Evolutionary conservation across 2,797 vertebrate species (phyloP).

Genomic region (Liasis olivaceus): DNA sequence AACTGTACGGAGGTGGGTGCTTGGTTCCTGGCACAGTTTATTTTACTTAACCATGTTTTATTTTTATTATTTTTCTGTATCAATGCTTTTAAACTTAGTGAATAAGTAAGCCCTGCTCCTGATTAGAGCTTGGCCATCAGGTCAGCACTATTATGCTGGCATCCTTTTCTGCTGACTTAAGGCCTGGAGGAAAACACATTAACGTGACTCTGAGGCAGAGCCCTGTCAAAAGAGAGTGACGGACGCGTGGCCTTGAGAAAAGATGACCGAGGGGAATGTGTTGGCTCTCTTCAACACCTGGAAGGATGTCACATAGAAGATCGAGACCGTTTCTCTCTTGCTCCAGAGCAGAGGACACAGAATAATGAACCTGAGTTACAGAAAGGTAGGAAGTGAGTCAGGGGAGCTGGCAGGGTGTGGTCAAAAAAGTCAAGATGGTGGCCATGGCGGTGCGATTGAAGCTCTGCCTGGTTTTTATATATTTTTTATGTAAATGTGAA

Average conservation of each 20-base stretch:
- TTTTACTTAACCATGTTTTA: background rate
- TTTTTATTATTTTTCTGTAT: background rate
- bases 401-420: background rate
- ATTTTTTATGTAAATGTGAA: background rate
- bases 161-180: background rate
- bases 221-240: background rate
- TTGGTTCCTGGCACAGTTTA: background rate
- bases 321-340: background rate
- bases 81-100: background rate
- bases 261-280: background rate
- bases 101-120: background rate
- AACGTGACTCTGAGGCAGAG: background rate
- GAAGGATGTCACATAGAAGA: background rate
- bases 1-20: background rate
- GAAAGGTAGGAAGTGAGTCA: background rate
- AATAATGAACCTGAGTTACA: background rate
- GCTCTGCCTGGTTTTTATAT: background rate
- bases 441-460: background rate
- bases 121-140: background rate
- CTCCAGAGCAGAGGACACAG: background rate
- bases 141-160: background rate
- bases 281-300: background rate
- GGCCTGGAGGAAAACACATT: background rate
- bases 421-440: background rate
- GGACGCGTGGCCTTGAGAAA: background rate